Base-by-base conservation (phyloP, 1,140 invertebrate species). In the Panulirus ornatus region DNA sequence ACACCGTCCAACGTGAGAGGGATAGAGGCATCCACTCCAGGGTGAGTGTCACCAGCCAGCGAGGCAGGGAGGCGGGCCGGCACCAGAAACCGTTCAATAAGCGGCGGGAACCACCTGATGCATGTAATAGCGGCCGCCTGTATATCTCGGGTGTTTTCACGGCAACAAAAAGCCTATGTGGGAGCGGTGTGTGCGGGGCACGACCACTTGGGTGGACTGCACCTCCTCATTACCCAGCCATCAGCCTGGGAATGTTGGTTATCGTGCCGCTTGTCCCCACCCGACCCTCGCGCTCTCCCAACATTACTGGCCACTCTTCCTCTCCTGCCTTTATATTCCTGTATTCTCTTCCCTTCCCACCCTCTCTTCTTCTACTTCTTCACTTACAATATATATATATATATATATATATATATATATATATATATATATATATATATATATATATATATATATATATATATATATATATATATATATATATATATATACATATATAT, bases 241-340 rank as follows among this genome's bases (percentile, higher is more conserved):
- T 89, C 88, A 83, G 88, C 78, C 79, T 89, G 88, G 66, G 79
- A 89, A 89, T 89, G 88, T 44, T 63, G 88, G 79, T 89, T 82
- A 89, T 89, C 88, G 88, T n/a, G 63, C 38, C 70, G 82, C 47
- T 42, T 30, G 58, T n/a, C 58, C 82, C 22, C 27, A 14, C 38
- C 42, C 47, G 8, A 36, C 30, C 42, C 75, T 38, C 2, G 2
- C 9, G 83, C 83, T 71, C 36, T 40, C 34, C 84, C 51, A 40
- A n/a, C 66, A 34, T 44, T 70, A 47, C 58, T 70, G 54, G 54
- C 36, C 63, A 16, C 40, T 42, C 22, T 63, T 22, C 40, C 30
- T 27, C 44, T 34, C 40, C 66, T 47, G 66, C 34, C 34, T n/a
- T 22, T 16, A 47, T 70, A 51, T 84, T 73, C 40, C 70, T 70